Conservation (phyloP, 2,113 vertebrate species). For the Labeo catla region DNA sequence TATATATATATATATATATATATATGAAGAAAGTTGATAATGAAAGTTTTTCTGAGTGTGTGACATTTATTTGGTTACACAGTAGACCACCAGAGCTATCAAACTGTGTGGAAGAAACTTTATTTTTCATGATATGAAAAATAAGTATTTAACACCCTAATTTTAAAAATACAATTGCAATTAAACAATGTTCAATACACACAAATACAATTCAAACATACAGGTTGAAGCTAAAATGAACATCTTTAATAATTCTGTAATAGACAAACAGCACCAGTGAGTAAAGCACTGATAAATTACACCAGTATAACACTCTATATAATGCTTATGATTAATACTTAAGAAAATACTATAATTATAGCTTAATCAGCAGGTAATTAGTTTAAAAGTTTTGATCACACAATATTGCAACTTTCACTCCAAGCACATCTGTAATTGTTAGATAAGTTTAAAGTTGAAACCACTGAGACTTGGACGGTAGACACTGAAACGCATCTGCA, state of each 20-base stretch:
- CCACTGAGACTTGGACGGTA: not conserved
- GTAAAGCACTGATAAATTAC: constrained; percentile 4
- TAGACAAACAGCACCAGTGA: not conserved
- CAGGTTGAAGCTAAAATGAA: constrained; percentile 10
- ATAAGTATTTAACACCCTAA: constrained; percentile 17
- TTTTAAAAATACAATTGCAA: not conserved
- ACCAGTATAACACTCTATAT: not conserved
- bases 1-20: too few species aligned
- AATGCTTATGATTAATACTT: constrained; percentile 9
- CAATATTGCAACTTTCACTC: not conserved
- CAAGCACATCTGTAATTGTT: constrained; percentile 11
- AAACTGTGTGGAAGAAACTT: constrained; percentile 32
- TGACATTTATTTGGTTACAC: not conserved
- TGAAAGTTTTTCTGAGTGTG: too few species aligned
- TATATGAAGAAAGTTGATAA: too few species aligned
- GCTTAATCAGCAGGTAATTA: not conserved
- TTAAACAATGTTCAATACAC: not conserved
- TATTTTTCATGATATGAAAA: constrained; percentile 45
- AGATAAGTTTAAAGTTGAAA: constrained; percentile 2
- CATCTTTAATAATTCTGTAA: not conserved
- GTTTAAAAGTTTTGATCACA: constrained; percentile 5
- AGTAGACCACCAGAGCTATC: not conserved
- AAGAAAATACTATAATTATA: constrained; percentile 5
- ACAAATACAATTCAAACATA: not conserved
- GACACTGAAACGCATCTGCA: constrained; percentile 16